Conservation (phyloP, 1,140 invertebrate genomes). For the Penaeus japonicus region DNA sequence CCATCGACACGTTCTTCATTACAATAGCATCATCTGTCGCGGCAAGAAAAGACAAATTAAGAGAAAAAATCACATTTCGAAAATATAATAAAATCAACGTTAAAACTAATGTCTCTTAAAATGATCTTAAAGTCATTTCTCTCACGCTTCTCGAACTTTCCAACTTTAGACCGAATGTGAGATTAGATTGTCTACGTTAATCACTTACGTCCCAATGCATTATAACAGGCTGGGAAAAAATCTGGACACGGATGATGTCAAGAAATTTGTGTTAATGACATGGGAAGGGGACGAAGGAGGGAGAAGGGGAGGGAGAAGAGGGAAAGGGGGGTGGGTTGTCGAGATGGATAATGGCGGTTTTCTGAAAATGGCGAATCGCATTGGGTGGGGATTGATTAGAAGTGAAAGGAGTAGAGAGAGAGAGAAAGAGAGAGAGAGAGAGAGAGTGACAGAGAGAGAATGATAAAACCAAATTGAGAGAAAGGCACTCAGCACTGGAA, state of each 20-base stretch:
- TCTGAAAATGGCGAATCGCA: too few relatives aligned
- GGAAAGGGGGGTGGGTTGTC: neutral
- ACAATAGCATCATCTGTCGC: too few relatives aligned
- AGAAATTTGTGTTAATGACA: neutral
- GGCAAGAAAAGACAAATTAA: too few relatives aligned
- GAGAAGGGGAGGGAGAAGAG: neutral
- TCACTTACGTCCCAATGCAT: neutral
- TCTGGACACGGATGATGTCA: neutral
- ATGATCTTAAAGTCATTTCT: constrained; percentile 13
- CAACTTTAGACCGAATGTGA: constrained; percentile 7
- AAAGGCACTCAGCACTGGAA: too few relatives aligned
- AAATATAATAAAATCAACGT: neutral
- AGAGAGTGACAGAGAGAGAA: too few relatives aligned
- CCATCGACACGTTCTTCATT: too few relatives aligned
- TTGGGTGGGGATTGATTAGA: neutral
- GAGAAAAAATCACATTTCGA: too few relatives aligned
- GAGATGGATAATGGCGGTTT: neutral
- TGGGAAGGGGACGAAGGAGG: neutral
- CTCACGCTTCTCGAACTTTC: constrained; percentile 1
- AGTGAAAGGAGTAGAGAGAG: neutral
- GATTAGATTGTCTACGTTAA: constrained; percentile 21
- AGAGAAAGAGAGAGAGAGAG: neutral
- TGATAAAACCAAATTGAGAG: too few relatives aligned
- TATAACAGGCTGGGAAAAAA: neutral
- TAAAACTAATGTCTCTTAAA: constrained; percentile 13